Percentiles rank a stretch among this genome's conserved stretches.
These are phyloP conservation scores for Dinocampus coccinellae DNA, from an alignment of 2,888 invertebrate genomes.

Conservation along the genomic window DNA sequence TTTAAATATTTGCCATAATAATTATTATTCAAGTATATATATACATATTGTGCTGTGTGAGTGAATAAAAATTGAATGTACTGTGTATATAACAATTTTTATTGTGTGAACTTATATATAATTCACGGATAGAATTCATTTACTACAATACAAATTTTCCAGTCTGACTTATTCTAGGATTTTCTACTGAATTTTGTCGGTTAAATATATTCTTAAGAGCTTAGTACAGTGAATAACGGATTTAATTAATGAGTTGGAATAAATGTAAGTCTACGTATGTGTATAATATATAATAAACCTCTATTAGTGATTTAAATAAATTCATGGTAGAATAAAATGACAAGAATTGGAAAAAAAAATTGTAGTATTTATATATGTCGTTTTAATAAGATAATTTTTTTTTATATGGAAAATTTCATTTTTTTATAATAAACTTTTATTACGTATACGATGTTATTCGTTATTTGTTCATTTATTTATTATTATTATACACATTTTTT, in stretches of 20 bases:
- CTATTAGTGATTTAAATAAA: slow-evolving; percentile 9
- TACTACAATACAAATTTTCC: neutral
- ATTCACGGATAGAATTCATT: neutral
- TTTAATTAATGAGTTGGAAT: slow-evolving; percentile 1
- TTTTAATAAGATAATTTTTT: neutral
- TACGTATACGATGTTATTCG: neutral
- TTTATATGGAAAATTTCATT: neutral
- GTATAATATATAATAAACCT: neutral
- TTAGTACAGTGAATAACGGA: neutral
- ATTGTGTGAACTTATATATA: neutral
- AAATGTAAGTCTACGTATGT: neutral
- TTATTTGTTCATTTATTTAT: neutral
- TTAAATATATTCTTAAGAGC: neutral
- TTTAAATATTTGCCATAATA: no score
- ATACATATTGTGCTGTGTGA: neutral
- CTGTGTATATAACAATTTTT: neutral
- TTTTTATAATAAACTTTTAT: no score
- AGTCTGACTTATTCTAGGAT: neutral
- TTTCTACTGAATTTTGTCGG: neutral
- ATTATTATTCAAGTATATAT: no score
- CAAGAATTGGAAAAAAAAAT: neutral
- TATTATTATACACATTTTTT: no score
- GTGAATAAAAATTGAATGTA: neutral
- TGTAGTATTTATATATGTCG: neutral
- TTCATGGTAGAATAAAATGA: neutral